Base-by-base conservation (phyloP, 2,797 vertebrate species). In the Carapus acus region DNA sequence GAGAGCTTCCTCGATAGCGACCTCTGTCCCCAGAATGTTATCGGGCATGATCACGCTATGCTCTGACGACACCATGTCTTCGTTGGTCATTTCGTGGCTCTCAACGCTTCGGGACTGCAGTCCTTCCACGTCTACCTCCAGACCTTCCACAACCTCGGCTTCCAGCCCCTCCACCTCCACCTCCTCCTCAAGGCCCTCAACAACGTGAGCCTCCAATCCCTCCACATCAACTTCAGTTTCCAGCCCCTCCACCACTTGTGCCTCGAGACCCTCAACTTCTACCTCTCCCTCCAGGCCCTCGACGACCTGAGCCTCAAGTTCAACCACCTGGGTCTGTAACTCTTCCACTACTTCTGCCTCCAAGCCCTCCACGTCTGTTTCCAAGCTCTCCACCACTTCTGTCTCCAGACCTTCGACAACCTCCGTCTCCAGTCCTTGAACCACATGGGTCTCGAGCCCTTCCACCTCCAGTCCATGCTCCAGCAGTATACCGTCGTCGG, bases 401-500 rank as follows among this genome's bases (percentile, higher is more conserved):
- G 82, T 78, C 59, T 85, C 81, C 19, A 85, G 62, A 49, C 73
- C 80, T 71, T 84, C 82, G 7, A 84, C 85, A 47, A 80, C 83
- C 49, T 86, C 80, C 0, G 80, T 77, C 57, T 86, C 84, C 19
- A 85, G 56, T 37, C 72, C 77, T 18, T 83, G 63, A 53, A 83
- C 79, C 20, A 86, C 83, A n/a, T 85, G 74, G 16, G 83, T 80
- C 52, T 86, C 85, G 22, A 85, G 66, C 52, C 94, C 93, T 84
- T 96, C 94, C 43, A 94, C 93, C 54, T 95, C 92, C 54, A 99
- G 83, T 50, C 74, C 91, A 20, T 94, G 92, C 67, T 97, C 94
- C 31, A 99, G 86, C 47, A 94, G 90, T 72, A 99, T 94, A 52
- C 93, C 94, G 44, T 97, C 95, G 4, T 97, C 94, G 0, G 94